phyloP scores from a whole-genome alignment of 2,113 vertebrate genomes.

The Nipponia nippon region DNA sequence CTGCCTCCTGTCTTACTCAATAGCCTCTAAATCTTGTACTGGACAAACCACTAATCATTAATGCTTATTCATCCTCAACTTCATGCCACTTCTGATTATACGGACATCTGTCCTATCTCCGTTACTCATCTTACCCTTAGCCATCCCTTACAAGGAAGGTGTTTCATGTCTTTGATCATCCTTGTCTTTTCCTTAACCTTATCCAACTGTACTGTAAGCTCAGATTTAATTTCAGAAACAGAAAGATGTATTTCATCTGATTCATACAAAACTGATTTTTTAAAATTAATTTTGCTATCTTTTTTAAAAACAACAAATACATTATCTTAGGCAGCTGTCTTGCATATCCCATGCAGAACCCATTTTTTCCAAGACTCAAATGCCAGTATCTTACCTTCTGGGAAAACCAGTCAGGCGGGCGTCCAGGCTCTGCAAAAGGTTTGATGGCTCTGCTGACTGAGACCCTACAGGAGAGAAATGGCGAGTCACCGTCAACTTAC shows the following conservation, averaged over 20 bases:
- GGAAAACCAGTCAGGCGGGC: conserved; percentile 98
- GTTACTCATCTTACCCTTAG: not conserved
- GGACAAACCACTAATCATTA: not conserved
- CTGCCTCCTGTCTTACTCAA: not conserved
- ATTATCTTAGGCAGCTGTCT: not conserved
- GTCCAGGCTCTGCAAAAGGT: conserved; percentile 93
- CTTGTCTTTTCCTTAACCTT: not conserved
- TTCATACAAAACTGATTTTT: not conserved
- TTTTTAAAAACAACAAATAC: not conserved
- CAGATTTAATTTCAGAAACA: not conserved
- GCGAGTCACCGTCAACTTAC: not conserved
- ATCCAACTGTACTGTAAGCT: not conserved
- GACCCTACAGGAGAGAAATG: conserved; percentile 78
- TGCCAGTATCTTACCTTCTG: conserved; percentile 83
- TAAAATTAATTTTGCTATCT: not conserved
- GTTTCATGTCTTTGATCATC: not conserved
- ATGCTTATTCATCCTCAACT: not conserved
- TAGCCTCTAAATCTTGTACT: not conserved
- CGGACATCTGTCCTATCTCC: not conserved
- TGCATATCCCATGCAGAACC: not conserved
- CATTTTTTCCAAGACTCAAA: not conserved
- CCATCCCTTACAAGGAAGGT: not conserved
- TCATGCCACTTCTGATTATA: not conserved
- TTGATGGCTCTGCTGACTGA: conserved; percentile 99
- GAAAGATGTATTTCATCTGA: not conserved